Conservation (phyloP, 1,140 invertebrate genomes). For the Planococcus citri region DNA sequence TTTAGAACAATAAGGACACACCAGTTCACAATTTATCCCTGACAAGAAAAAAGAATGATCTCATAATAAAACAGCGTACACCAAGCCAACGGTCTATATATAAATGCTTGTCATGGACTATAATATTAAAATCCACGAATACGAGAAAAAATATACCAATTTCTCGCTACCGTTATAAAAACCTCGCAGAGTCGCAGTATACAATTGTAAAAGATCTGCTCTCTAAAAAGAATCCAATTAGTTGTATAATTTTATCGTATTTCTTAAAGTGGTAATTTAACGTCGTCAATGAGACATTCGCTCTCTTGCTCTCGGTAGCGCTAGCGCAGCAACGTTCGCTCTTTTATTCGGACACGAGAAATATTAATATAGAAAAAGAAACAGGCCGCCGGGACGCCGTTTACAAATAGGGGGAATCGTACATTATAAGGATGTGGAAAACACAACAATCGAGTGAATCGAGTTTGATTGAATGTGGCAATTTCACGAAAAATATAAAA, state of each 20-base stretch:
- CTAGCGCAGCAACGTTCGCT: too few relatives aligned
- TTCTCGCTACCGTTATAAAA: not conserved
- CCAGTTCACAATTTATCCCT: conserved; percentile 17
- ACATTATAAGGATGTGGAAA: too few relatives aligned
- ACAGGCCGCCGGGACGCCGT: too few relatives aligned
- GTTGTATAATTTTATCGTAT: not conserved
- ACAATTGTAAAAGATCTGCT: not conserved
- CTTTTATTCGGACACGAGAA: too few relatives aligned
- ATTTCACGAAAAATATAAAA: not conserved
- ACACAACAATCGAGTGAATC: not conserved
- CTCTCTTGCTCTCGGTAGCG: too few relatives aligned
- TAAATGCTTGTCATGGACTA: conserved; percentile 10
- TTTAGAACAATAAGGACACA: conserved; percentile 14
- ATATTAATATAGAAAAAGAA: too few relatives aligned
- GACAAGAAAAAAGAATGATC: conserved; percentile 7
- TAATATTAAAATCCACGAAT: not conserved
- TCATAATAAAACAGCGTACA: not conserved
- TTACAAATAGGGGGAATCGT: too few relatives aligned
- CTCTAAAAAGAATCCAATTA: not conserved
- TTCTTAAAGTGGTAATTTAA: not conserved
- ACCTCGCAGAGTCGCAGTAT: too few relatives aligned
- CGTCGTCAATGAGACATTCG: too few relatives aligned
- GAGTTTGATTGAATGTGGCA: conserved; percentile 6
- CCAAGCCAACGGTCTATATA: not conserved
- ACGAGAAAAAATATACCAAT: not conserved